These are phyloP conservation scores for Montifringilla adamsi DNA, from an alignment of 2,113 vertebrate species.

Conservation along the genomic window DNA sequence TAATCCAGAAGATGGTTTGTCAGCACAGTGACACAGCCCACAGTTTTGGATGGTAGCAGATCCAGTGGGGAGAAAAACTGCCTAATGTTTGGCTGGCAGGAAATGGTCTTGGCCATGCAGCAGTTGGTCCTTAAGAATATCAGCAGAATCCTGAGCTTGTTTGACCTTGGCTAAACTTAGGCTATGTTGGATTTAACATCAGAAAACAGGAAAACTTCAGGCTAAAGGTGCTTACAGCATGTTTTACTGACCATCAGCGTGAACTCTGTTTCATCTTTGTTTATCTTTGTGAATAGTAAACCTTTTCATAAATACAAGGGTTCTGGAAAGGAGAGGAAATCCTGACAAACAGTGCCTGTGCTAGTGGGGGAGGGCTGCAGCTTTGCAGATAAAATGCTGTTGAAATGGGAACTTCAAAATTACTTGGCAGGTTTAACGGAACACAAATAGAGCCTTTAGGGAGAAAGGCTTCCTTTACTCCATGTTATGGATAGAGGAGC, in stretches of 20 bases:
- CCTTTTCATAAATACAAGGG: neutral
- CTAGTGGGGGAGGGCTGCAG: neutral
- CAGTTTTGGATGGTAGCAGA: neutral
- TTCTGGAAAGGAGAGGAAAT: slow-evolving; percentile 44
- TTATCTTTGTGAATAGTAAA: neutral
- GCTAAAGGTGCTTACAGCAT: neutral
- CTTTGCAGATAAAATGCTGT: slow-evolving; percentile 12
- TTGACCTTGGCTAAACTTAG: neutral
- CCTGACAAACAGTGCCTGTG: slow-evolving; percentile 19
- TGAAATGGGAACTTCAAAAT: neutral
- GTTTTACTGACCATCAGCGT: neutral
- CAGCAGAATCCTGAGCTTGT: neutral
- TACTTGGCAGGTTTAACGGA: neutral
- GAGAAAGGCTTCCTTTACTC: neutral
- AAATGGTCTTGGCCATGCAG: neutral
- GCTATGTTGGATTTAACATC: neutral
- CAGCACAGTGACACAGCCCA: neutral
- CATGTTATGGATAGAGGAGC: neutral
- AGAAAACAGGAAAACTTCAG: neutral
- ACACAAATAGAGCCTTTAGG: neutral
- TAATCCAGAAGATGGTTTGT: neutral
- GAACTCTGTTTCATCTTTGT: neutral
- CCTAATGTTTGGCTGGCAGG: neutral
- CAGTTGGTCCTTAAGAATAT: neutral
- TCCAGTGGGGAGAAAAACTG: neutral